Base-by-base conservation (phyloP, 2,888 invertebrate genomes). In the Ophion ventricosus region DNA sequence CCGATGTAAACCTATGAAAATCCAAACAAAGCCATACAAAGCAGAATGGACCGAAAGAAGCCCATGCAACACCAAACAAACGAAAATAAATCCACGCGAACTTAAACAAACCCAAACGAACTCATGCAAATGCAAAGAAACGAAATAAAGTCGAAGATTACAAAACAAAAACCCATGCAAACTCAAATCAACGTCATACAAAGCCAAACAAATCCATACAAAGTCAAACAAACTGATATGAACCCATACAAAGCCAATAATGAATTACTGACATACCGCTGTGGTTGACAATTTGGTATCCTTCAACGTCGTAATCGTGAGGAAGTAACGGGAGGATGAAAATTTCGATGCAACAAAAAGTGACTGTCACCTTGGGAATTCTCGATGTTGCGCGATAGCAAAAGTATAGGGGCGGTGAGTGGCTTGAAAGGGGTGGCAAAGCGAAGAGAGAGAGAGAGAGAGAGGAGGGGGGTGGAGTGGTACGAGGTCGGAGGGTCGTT, bases 361-460 rank as follows among this genome's bases (percentile, higher is more conserved):
- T 73, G 82, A 83, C 85, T 81, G 77, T 84, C 74, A 80, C 85
- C 83, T 69, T 79, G 79, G 85, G 85, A 85, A 86, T 89, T 88
- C 88, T 83, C 85, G 85, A 85, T 87, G 82, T 79, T 80, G 86
- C 80, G 80, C 80, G 86, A 83, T 74, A 76, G 70, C 67, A 67
- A 76, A 78, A 66, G 66, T 67, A 25, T 20, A 63, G 78, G 74
- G 66, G 80, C 35, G 63, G 79, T 72, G 66, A 70, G 66, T 70
- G 82, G 64, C 72, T 57, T n/a, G 74, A 78, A 70, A 64, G 61
- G 54, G 82, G 72, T 66, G 76, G 72, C 49, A 74, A 25, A 79
- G 73, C 70, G 26, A 74, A 74, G 82, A 56, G 75, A 74, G 77
- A 67, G 79, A 66, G 23, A 54, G 82, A 80, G 78, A 61, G 75